Percentiles rank a stretch among this genome's conserved stretches.
phyloP scores from a whole-genome alignment of 2,113 vertebrate genomes.

The Malurus alboscapulatus region DNA sequence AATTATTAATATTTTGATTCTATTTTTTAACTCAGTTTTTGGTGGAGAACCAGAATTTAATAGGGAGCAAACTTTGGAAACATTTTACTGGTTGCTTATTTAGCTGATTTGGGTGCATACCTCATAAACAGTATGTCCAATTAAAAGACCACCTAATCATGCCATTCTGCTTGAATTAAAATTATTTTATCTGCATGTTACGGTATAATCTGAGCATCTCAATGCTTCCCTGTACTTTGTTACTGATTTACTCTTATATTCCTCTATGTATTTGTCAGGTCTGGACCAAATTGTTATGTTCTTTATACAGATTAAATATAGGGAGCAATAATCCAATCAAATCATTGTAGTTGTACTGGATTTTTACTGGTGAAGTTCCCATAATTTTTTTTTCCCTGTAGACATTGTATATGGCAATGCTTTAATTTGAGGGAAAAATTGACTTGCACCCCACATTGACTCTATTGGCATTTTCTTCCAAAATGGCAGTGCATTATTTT shows the following conservation, averaged over 20 bases:
- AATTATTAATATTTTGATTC: background rate
- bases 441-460: background rate
- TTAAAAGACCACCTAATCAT: background rate
- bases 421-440: background rate
- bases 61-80: constrained; percentile 18
- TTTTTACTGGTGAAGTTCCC: background rate
- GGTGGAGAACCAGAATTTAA: constrained; percentile 25
- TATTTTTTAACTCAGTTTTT: constrained; percentile 8
- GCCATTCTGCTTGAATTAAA: background rate
- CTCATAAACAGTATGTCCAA: background rate
- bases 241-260: background rate
- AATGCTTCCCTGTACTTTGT: background rate
- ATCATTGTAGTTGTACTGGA: background rate
- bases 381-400: background rate
- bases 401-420: background rate
- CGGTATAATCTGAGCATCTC: background rate
- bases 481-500: constrained; percentile 9
- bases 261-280: background rate
- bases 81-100: background rate
- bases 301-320: background rate
- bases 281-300: background rate
- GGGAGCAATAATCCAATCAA: background rate
- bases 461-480: background rate
- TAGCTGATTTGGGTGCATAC: background rate
- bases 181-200: background rate